These are phyloP conservation scores for Acronicta alni DNA, from an alignment of 2,888 invertebrate genomes.

Conservation along the genomic window DNA sequence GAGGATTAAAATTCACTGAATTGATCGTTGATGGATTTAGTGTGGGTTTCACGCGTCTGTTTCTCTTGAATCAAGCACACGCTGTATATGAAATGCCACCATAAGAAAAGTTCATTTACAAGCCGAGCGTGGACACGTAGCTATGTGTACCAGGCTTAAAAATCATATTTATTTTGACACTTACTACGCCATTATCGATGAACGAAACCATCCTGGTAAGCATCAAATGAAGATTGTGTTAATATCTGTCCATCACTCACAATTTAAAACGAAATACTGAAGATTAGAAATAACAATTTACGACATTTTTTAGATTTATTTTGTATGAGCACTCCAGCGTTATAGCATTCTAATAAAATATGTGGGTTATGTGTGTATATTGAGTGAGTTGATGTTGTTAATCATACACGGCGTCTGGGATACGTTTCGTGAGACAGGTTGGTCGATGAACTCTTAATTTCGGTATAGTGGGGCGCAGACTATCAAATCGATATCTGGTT, in stretches of 20 bases:
- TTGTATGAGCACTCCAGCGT: conserved; percentile 29
- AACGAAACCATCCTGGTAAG: conserved; percentile 18
- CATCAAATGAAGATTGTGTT: conserved; percentile 18
- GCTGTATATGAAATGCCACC: neutral
- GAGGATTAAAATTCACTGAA: conserved; percentile 9
- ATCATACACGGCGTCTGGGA: conserved; percentile 42
- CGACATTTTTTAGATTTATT: conserved; percentile 31
- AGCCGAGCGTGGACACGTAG: neutral
- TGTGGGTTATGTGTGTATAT: conserved; percentile 47
- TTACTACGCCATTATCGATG: conserved; percentile 14
- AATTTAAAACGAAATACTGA: conserved; percentile 23
- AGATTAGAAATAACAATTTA: conserved; percentile 34
- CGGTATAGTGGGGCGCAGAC: conserved; percentile 50
- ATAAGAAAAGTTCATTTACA: neutral
- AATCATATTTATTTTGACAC: conserved; percentile 16
- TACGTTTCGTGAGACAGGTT: conserved; percentile 52
- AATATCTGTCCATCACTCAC: conserved; percentile 34
- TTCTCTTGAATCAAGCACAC: neutral
- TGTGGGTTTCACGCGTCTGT: neutral
- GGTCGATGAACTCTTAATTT: conserved; percentile 69
- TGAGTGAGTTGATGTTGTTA: conserved; percentile 32
- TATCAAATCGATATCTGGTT: conserved; percentile 51
- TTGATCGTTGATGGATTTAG: conserved; percentile 4
- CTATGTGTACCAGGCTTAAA: neutral
- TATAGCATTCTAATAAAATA: conserved; percentile 47